Percentiles rank a stretch among this genome's conserved stretches.
These are phyloP conservation scores for Rostratula benghalensis DNA, from an alignment of 2,113 vertebrate species.

Conservation along the genomic window DNA sequence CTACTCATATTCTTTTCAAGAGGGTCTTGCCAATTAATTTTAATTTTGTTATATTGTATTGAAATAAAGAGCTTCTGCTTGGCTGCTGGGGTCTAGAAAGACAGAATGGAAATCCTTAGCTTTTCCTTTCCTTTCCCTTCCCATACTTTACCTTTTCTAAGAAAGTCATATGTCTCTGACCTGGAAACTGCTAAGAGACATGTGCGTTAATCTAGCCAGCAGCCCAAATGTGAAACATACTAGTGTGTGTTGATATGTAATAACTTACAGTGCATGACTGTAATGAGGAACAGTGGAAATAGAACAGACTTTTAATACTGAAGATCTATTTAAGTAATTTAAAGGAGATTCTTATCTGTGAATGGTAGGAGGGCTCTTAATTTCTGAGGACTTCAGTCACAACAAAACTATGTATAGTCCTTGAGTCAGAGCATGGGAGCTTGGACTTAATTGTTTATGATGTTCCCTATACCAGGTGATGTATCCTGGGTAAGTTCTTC, in stretches of 20 bases:
- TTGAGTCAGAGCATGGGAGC: background rate
- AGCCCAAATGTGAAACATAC: background rate
- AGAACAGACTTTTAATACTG: background rate
- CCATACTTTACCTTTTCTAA: background rate
- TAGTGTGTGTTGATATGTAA: background rate
- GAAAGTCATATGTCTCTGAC: background rate
- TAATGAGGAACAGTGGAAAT: background rate
- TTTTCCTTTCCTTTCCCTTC: background rate
- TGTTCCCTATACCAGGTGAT: background rate
- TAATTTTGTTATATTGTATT: background rate
- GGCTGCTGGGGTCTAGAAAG: background rate
- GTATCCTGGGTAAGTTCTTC: background rate
- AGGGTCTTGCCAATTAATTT: background rate
- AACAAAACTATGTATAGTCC: background rate
- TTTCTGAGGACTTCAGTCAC: background rate
- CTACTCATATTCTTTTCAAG: background rate
- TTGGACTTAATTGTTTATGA: background rate
- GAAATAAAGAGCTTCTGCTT: background rate
- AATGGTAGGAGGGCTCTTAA: background rate
- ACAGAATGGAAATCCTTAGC: background rate
- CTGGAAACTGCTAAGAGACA: background rate
- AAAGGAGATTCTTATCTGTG: background rate
- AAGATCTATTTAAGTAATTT: background rate
- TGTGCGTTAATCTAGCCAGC: background rate
- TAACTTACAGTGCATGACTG: background rate